phyloP scores from a whole-genome alignment of 2,797 vertebrate genomes.

The Huso huso region DNA sequence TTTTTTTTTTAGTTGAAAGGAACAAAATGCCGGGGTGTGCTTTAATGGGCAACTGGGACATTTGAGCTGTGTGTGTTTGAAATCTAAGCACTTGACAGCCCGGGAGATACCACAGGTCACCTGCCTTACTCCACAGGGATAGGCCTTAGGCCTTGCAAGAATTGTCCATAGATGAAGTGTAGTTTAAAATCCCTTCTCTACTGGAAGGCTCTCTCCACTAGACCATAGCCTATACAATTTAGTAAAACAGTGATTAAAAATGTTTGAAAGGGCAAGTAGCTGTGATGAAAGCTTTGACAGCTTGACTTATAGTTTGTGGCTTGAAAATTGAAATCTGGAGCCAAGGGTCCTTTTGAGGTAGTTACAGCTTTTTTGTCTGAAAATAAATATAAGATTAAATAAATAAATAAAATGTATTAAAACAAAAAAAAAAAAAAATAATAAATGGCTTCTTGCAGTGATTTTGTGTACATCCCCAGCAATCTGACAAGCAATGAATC shows the following conservation, averaged over 20 bases:
- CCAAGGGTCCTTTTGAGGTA: slow-evolving; percentile 35
- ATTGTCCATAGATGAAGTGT: slow-evolving; percentile 59
- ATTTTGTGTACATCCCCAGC: slow-evolving; percentile 39
- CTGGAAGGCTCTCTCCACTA: slow-evolving; percentile 55
- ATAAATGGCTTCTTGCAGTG: slow-evolving; percentile 46
- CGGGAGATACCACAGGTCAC: slow-evolving; percentile 81
- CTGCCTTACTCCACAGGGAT: slow-evolving; percentile 57
- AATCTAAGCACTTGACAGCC: slow-evolving; percentile 72
- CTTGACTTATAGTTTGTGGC: slow-evolving; percentile 56
- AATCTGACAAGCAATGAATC: slow-evolving; percentile 60
- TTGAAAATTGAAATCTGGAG: slow-evolving; percentile 38
- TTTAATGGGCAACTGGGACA: slow-evolving; percentile 71
- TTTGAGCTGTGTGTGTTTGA: slow-evolving; percentile 75
- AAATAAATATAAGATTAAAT: no score
- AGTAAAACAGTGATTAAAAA: slow-evolving; percentile 74
- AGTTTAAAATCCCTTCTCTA: slow-evolving; percentile 67
- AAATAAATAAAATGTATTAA: no score
- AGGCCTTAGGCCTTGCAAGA: slow-evolving; percentile 59
- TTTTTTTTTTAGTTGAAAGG: slow-evolving; percentile 59
- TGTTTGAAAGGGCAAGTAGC: slow-evolving; percentile 65
- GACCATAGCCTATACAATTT: slow-evolving; percentile 70
- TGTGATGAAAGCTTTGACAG: slow-evolving; percentile 61
- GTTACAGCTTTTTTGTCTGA: no score
- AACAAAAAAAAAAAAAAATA: slow-evolving; percentile 22
- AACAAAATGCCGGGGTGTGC: slow-evolving; percentile 77